Conservation (phyloP, 2,113 vertebrate genomes). For the Chrysemys picta region DNA sequence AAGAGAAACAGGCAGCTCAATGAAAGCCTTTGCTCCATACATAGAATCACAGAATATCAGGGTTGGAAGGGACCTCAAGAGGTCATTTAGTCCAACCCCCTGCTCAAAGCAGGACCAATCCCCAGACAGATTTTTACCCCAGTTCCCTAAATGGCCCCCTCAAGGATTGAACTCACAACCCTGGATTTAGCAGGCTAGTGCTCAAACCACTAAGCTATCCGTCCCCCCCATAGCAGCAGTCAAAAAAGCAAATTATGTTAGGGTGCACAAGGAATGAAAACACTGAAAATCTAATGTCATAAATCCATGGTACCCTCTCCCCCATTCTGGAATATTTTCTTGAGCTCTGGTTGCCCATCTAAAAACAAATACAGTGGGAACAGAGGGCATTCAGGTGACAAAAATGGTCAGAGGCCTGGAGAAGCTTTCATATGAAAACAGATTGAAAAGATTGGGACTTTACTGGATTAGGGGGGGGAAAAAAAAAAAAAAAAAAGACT, state of each 20-base stretch:
- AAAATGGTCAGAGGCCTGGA: not conserved
- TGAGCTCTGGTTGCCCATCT: not conserved
- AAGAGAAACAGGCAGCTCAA: not conserved
- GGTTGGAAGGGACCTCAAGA: too few relatives aligned
- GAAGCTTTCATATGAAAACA: not conserved
- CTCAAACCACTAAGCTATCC: too few relatives aligned
- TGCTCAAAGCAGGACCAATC: too few relatives aligned
- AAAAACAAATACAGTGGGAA: not conserved
- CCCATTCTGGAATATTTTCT: not conserved
- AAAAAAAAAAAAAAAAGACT: not conserved
- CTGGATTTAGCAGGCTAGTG: too few relatives aligned
- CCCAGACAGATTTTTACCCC: too few relatives aligned
- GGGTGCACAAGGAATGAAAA: not conserved
- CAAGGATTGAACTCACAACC: too few relatives aligned
- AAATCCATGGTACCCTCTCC: not conserved
- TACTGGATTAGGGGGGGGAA: not conserved
- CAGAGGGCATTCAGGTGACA: not conserved
- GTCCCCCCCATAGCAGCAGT: not conserved
- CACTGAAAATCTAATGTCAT: not conserved
- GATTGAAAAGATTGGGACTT: not conserved
- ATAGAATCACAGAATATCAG: too few relatives aligned
- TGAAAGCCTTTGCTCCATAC: not conserved
- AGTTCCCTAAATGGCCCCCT: too few relatives aligned
- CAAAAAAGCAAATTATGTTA: not conserved
- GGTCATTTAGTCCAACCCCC: too few relatives aligned